Evolutionary conservation across 2,797 vertebrate species (phyloP), one percentile per base, ranked within the genome.

Genomic region (Hydrophis major): DNA sequence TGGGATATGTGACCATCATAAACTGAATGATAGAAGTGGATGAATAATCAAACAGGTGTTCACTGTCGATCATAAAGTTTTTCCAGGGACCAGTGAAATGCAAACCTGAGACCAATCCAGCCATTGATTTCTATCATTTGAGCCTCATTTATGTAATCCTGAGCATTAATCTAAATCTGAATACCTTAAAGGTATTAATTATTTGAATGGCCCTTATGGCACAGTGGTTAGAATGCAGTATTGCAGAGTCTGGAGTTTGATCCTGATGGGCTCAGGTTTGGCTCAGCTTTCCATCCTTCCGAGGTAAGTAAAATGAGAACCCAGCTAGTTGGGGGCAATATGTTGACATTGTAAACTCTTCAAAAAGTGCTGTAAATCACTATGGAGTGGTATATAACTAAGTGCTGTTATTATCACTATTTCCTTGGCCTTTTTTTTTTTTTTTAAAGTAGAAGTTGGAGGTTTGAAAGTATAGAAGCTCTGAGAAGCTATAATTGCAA

Each of bases 401-500:
- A 69, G 11, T 32, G 66, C 2, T 60, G 22, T 60, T 60, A 8
- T 60, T 69, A 69, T 32, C n/a, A 13, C 55, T 2, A n/a, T 74
- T 78, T 10, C 0, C 10, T 20, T 59, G 4, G 0, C 53, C 20
- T 18, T 32, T 5, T 14, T 47, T 61, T 25, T 10, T 25, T 10
- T 3, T 42, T 4, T 28, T 2, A 25, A 0, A 55, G 87, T 74
- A 1, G 0, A 74, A 96, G 93, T 66, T 2, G 7, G 87, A n/a
- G 86, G 92, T 93, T 93, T 91, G 92, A 93, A 83, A 94, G 14
- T 47, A 92, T n/a, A 89, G 18, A 88, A 93, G n/a, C 0, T 53
- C 22, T 78, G 7, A 22, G 18, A 74, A 89, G 22, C 74, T 61
- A 14, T 94, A 27, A 59, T 78, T 90, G 86, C 32, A 92, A 92